Evolutionary conservation across 2,888 invertebrate genomes (phyloP).

Genomic region (Melitaea athalia): DNA sequence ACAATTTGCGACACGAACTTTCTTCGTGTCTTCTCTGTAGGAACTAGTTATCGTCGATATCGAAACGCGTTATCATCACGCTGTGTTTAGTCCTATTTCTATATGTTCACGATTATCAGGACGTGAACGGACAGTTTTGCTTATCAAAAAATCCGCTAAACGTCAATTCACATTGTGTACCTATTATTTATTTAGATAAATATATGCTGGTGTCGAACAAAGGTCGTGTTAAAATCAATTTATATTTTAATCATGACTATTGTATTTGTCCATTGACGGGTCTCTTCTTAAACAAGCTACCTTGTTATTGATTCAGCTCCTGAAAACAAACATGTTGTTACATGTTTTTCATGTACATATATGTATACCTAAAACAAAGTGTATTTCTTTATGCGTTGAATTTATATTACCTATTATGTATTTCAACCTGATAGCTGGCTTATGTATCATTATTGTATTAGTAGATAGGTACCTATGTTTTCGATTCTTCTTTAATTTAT

Average conservation of each 20-base stretch:
- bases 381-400: background rate
- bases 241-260: background rate
- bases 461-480: too few species aligned
- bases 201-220: too few species aligned
- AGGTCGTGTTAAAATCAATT: slow-evolving; percentile 12
- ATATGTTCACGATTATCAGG: slow-evolving; percentile 24
- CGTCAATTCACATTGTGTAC: background rate
- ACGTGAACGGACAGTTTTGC: slow-evolving; percentile 12
- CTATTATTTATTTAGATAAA: background rate
- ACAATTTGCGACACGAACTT: slow-evolving; percentile 8
- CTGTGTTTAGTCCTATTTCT: slow-evolving; percentile 18
- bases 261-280: background rate
- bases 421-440: too few species aligned
- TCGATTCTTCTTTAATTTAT: too few species aligned
- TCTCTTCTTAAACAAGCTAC: background rate
- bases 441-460: too few species aligned
- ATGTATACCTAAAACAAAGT: background rate
- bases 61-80: slow-evolving; percentile 30
- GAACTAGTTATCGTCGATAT: slow-evolving; percentile 25
- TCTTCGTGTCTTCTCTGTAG: slow-evolving; percentile 11
- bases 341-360: background rate
- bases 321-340: background rate
- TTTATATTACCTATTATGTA: too few species aligned
- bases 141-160: slow-evolving; percentile 24
- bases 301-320: background rate